Evolutionary conservation across 1,140 invertebrate species (phyloP), one percentile per base, ranked within the genome.

Genomic region (Lordiphosa stackelbergi): DNA sequence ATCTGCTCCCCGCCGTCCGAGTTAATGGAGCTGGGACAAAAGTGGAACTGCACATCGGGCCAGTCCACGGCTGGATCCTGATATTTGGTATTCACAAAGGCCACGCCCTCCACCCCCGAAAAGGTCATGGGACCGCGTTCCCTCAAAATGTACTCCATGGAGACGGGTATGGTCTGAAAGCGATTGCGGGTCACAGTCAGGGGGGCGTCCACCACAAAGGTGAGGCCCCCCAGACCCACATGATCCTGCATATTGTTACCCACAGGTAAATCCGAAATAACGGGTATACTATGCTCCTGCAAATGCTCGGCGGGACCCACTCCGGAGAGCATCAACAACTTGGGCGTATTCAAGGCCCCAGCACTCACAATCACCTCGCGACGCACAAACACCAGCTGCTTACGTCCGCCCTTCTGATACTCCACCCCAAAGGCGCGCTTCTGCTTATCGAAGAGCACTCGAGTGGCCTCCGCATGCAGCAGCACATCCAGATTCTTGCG

Each of bases 281-380:
- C 90, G 0, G 93, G 93, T 55, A 96, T 95, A 2, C 91, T 92
- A 38, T 95, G 90, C 51, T 94, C 91, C 54, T 91, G 75, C 1
- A 98, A 88, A 71, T 97, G 94, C 40, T 95, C 92, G 1, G 88
- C 90, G 0, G 95, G 95, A 0, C 96, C 96, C 13, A 97, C 91
- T 0, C 96, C 96, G 12, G 95, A 96, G 0, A 97, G 73, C 95
- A 97, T 96, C 10, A 98, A 89, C n/a, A 98, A 66, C 57, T 96
- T 94, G 1, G 95, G 95, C 2, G 93, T 92, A 31, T 93, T 92
- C 9, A 97, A 91, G 0, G 95, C 91, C 0, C 96, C 96, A 0
- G 94, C 93, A 1, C 94, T 95, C 41, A 95, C 86, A 2, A 97
- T 91, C 0, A 97, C 91, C 87, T 97, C 95, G 34, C 92, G 90